Evolutionary conservation across 1,140 invertebrate genomes (phyloP).

Genomic region (Leptestheria dahalacensis): DNA sequence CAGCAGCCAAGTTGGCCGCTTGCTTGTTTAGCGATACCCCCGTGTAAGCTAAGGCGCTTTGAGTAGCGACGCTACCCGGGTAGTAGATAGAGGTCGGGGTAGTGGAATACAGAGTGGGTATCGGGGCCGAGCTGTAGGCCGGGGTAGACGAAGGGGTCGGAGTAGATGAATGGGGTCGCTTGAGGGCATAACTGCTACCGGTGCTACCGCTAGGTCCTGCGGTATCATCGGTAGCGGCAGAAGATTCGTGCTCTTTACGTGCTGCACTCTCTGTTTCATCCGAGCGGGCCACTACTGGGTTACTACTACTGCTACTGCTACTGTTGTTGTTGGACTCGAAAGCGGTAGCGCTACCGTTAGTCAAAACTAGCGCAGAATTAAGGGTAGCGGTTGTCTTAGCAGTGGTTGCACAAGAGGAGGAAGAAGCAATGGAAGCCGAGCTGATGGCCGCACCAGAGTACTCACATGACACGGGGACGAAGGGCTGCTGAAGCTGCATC

Average conservation of each 20-base stretch:
- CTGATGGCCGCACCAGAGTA: conserved; percentile 16
- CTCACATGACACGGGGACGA: conserved; percentile 38
- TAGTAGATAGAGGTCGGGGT: not conserved
- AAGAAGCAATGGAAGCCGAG: not conserved
- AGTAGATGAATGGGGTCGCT: conserved; percentile 15
- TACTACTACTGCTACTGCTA: not conserved
- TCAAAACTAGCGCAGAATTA: not conserved
- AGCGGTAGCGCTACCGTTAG: not conserved
- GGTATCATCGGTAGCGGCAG: conserved; percentile 9
- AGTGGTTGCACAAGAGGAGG: not conserved
- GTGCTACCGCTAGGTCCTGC: not conserved
- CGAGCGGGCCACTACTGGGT: not conserved
- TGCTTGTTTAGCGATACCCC: conserved; percentile 53
- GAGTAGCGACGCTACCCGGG: conserved; percentile 17
- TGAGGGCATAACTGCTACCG: conserved; percentile 9
- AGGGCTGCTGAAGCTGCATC: conserved; percentile 84
- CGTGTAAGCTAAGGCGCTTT: conserved; percentile 57
- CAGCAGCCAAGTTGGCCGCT: conserved; percentile 20
- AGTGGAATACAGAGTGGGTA: not conserved
- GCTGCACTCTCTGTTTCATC: not conserved
- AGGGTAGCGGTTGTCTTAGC: not conserved
- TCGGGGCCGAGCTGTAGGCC: conserved; percentile 13
- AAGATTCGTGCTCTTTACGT: not conserved
- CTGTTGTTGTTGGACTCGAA: too few species aligned
- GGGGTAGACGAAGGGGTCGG: conserved; percentile 17